A percentile compares a stretch with the other conserved stretches of the same genome.
Conservation (phyloP, 2,113 vertebrate genomes). For the Ascaphus truei region DNA sequence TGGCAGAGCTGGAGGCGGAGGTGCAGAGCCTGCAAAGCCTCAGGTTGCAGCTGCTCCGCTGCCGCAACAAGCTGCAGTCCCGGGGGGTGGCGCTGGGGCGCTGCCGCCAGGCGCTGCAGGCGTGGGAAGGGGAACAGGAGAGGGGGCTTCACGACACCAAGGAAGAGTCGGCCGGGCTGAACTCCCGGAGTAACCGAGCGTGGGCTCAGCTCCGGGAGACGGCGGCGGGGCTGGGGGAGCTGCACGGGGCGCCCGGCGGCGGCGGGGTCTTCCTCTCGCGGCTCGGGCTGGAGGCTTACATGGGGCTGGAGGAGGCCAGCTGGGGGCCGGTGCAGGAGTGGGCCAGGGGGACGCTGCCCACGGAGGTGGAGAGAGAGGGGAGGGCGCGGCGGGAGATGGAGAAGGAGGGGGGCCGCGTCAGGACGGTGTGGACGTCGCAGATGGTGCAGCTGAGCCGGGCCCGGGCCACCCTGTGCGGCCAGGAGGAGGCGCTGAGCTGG, state of each 20-base stretch:
- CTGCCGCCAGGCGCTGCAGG: neutral
- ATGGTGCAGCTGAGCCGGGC: neutral
- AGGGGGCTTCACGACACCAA: neutral
- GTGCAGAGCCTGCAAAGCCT: neutral
- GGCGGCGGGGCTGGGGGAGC: neutral
- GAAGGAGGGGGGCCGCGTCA: neutral
- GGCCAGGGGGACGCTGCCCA: neutral
- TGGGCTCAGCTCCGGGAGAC: neutral
- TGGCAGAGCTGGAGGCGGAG: conserved; percentile 9
- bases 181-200: neutral
- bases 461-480: neutral
- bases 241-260: neutral
- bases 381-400: neutral
- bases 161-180: neutral
- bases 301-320: neutral
- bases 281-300: neutral
- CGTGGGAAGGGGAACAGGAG: conserved; percentile 2
- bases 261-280: neutral
- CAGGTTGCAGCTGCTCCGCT: neutral
- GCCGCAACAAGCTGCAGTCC: conserved; percentile 16
- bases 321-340: neutral
- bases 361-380: neutral
- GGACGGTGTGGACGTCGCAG: conserved; percentile 8
- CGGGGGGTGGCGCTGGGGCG: neutral
- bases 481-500: neutral